A percentile compares a stretch with the other conserved stretches of the same genome.
phyloP scores from a whole-genome alignment of 2,888 invertebrate genomes.

The Zhuqinia jingwanae region DNA sequence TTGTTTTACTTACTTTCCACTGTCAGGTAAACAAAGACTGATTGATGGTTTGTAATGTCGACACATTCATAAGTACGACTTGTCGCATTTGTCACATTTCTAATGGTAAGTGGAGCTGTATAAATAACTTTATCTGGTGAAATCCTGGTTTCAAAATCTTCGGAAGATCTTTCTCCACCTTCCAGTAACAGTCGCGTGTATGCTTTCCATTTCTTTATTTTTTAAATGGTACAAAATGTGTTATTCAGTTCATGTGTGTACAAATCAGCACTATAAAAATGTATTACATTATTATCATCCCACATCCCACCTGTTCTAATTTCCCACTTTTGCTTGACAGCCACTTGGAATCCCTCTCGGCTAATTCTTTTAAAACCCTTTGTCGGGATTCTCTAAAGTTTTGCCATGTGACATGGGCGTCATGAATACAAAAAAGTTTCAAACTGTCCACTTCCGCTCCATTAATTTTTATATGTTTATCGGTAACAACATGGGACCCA shows the following conservation, averaged over 20 bases:
- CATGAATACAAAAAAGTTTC: constrained; percentile 37
- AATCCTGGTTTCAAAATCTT: background rate
- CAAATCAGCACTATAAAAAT: background rate
- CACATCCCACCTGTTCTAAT: constrained; percentile 6
- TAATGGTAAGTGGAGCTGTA: constrained; percentile 19
- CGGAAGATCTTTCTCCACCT: background rate
- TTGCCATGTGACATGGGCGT: constrained; percentile 5
- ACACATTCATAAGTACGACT: constrained; percentile 35
- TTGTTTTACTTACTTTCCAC: constrained; percentile 29
- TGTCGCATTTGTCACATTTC: constrained; percentile 10
- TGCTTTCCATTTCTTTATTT: constrained; percentile 13
- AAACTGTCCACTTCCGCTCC: constrained; percentile 20
- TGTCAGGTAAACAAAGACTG: background rate
- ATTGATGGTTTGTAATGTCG: background rate
- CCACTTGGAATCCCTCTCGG: constrained; percentile 28
- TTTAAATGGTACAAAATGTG: too few relatives aligned
- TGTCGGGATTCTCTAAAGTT: background rate
- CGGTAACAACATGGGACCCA: constrained; percentile 32
- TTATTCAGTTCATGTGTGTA: too few relatives aligned
- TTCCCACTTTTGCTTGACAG: background rate
- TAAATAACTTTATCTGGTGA: background rate
- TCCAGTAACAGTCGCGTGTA: constrained; percentile 3
- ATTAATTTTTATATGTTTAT: background rate
- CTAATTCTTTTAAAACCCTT: background rate
- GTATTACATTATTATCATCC: too few relatives aligned